Percentiles rank a stretch among this genome's conserved stretches.
phyloP scores from a whole-genome alignment of 2,113 vertebrate species.

The Actinemys pallida region DNA sequence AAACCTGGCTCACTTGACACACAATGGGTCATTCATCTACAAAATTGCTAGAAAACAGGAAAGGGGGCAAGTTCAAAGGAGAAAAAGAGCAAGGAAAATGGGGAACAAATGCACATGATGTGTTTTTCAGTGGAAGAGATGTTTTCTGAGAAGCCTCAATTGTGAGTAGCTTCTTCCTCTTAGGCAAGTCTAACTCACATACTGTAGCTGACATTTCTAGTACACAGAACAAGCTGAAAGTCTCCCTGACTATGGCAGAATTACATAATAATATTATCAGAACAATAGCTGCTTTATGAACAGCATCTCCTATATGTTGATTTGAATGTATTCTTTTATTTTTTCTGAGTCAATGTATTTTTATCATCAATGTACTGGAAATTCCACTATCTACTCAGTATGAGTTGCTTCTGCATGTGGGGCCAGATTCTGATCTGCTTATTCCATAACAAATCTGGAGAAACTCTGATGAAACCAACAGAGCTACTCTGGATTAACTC shows the following conservation, averaged over 20 bases:
- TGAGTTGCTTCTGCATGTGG: background rate
- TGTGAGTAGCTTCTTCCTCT: fast-evolving
- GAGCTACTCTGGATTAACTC: background rate
- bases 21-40: background rate
- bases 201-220: background rate
- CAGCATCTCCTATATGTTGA: background rate
- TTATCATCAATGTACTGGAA: background rate
- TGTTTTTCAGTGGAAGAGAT: background rate
- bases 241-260: fast-evolving
- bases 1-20: fast-evolving
- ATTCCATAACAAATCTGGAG: background rate
- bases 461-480: fast-evolving
- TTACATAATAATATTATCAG: fast-evolving
- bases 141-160: fast-evolving
- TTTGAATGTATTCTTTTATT: background rate
- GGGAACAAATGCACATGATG: background rate
- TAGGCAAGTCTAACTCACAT: fast-evolving
- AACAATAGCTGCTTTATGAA: fast-evolving
- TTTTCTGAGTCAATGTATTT: background rate
- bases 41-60: background rate
- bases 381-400: fast-evolving
- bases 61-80: fast-evolving
- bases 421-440: background rate
- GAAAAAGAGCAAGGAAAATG: background rate
- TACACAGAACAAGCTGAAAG: fast-evolving